Base-by-base conservation (phyloP, 2,888 invertebrate species). In the Melieria omissa region DNA sequence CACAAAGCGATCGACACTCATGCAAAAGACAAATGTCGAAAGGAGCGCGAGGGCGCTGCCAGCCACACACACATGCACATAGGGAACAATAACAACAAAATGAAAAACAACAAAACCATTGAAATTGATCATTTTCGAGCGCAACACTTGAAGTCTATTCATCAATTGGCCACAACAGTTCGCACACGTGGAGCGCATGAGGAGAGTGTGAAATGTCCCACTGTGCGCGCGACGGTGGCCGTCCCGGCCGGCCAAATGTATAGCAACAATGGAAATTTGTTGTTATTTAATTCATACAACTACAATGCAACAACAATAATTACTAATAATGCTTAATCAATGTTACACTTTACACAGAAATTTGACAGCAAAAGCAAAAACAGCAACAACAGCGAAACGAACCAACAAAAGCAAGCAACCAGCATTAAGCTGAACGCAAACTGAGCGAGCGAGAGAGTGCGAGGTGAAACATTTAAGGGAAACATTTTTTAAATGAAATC, bases 281-380 rank as follows among this genome's bases (percentile, higher is more conserved):
- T 16, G 41, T 57, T 46, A 57, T 66, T 66, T 66, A 66, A 66
- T 57, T 42, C 14, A 66, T 29, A 57, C 10, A 66, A 66, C 54
- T 10, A 57, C 16, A 16, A n/a, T 46, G 10, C 29, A 57, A 8
- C 57, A 55, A 66, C 65, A 66, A 65, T 66, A 66, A 66, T 29
- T 46, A 66, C 66, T 66, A 66, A 66, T 66, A 66, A 66, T 66
- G 47, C 66, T 58, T 66, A 66, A 58, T 66, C 66, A 66, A 66
- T 66, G 66, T 57, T 58, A 66, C 66, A 66, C 66, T 66, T 66
- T 58, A 66, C 47, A 8, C 8, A 10, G 47, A 45, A 65, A 57
- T 29, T 12, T 12, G 55, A 47, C 41, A 41, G 8, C 49, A 52
- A 42, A 64, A 64, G n/a, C 9, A 45, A 66, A n/a, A 45, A 66